These are phyloP conservation scores for Drosophila hydei DNA, from an alignment of 1,140 invertebrate species.

Conservation along the genomic window DNA sequence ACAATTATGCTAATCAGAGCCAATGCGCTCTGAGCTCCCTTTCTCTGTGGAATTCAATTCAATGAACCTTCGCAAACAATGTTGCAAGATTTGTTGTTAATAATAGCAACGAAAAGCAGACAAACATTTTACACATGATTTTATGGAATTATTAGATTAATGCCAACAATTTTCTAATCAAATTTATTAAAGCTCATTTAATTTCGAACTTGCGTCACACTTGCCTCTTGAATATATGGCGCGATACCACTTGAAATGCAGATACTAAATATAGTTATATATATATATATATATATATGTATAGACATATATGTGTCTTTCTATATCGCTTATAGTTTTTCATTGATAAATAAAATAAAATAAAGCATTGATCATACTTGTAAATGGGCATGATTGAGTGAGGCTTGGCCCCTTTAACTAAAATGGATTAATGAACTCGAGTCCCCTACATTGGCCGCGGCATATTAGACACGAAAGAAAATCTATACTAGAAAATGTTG, in stretches of 20 bases:
- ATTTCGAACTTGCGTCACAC: background rate
- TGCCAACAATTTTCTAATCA: constrained; percentile 1
- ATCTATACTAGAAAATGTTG: too few relatives aligned
- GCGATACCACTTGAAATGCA: background rate
- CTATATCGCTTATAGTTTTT: too few relatives aligned
- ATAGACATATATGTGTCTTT: too few relatives aligned
- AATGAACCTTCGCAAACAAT: constrained; percentile 60
- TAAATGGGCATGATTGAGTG: background rate
- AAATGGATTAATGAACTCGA: background rate
- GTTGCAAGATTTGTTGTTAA: constrained; percentile 21
- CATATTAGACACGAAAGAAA: too few relatives aligned
- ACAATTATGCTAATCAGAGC: constrained; percentile 75
- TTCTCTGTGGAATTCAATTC: constrained; percentile 59
- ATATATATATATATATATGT: background rate
- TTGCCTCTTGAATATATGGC: background rate
- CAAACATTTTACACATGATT: constrained; percentile 31
- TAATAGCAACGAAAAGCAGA: background rate
- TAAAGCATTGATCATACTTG: background rate
- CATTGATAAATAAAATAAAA: constrained; percentile 4
- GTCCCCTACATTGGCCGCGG: background rate
- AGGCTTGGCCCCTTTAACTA: background rate
- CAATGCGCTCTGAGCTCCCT: constrained; percentile 56
- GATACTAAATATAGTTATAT: background rate
- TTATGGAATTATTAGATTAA: constrained; percentile 22
- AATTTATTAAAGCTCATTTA: background rate